A percentile compares a stretch with the other conserved stretches of the same genome.
These are phyloP conservation scores for Deroplatys truncata DNA, from an alignment of 2,888 invertebrate species.

Conservation along the genomic window DNA sequence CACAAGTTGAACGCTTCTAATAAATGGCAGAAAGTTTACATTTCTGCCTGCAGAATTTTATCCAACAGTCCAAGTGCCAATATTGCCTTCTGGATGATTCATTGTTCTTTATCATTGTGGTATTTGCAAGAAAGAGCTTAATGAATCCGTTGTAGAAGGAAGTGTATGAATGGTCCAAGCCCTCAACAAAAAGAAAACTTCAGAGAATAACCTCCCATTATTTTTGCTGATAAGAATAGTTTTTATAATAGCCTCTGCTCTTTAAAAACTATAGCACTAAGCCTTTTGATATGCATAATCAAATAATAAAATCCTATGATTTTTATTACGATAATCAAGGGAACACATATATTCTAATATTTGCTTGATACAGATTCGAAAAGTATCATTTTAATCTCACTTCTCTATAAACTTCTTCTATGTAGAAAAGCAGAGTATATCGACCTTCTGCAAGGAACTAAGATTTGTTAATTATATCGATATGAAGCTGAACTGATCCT, in stretches of 20 bases:
- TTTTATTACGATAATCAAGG: slow-evolving; percentile 12
- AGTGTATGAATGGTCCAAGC: slow-evolving; percentile 16
- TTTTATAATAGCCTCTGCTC: slow-evolving; percentile 23
- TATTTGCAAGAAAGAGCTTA: neutral
- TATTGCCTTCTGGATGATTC: slow-evolving; percentile 28
- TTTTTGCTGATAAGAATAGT: slow-evolving; percentile 22
- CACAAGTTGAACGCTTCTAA: neutral
- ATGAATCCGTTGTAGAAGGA: neutral
- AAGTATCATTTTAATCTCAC: slow-evolving; percentile 15
- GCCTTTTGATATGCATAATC: slow-evolving; percentile 22
- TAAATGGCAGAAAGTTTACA: neutral
- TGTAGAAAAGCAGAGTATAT: neutral
- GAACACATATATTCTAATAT: slow-evolving; percentile 22
- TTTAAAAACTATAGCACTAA: slow-evolving; percentile 9
- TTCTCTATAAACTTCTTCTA: neutral
- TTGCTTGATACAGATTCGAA: slow-evolving; percentile 12
- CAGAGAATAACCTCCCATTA: slow-evolving; percentile 12
- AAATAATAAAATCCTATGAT: slow-evolving; percentile 10
- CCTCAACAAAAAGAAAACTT: neutral
- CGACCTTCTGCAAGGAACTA: neutral
- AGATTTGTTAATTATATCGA: neutral
- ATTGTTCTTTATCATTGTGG: neutral
- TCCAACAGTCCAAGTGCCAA: slow-evolving; percentile 31
- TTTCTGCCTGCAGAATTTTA: slow-evolving; percentile 2
- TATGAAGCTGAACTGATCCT: neutral